Evolutionary conservation across 2,888 invertebrate genomes (phyloP).

Genomic region (Tetranychus piercei): DNA sequence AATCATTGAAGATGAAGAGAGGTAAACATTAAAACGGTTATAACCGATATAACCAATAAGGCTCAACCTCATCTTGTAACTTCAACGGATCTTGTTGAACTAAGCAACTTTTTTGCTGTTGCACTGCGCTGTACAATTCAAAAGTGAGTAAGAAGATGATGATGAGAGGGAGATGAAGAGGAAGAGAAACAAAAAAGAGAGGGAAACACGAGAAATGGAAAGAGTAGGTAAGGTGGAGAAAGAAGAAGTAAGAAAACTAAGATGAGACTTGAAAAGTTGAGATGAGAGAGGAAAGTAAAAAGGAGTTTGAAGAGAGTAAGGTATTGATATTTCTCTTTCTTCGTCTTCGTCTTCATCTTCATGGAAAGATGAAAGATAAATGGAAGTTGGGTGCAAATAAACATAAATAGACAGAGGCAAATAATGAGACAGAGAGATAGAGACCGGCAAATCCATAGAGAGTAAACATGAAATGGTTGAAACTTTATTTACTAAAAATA

Average conservation of each 20-base stretch:
- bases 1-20: neutral
- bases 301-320: neutral
- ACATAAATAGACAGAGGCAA: neutral
- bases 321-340: neutral
- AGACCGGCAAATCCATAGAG: too few species aligned
- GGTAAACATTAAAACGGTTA: neutral
- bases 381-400: neutral
- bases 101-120: neutral
- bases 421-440: neutral
- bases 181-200: neutral
- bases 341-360: neutral
- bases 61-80: neutral
- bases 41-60: neutral
- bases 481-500: neutral
- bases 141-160: neutral
- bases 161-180: constrained; percentile 4
- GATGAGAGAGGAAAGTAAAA: neutral
- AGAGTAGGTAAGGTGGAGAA: constrained; percentile 1
- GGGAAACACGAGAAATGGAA: neutral
- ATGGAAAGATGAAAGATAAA: neutral
- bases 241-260: neutral
- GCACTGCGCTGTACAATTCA: neutral
- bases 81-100: neutral
- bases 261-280: neutral
- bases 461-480: neutral